These are phyloP conservation scores for Calliopsis andreniformis DNA, from an alignment of 1,140 invertebrate species.

Conservation along the genomic window DNA sequence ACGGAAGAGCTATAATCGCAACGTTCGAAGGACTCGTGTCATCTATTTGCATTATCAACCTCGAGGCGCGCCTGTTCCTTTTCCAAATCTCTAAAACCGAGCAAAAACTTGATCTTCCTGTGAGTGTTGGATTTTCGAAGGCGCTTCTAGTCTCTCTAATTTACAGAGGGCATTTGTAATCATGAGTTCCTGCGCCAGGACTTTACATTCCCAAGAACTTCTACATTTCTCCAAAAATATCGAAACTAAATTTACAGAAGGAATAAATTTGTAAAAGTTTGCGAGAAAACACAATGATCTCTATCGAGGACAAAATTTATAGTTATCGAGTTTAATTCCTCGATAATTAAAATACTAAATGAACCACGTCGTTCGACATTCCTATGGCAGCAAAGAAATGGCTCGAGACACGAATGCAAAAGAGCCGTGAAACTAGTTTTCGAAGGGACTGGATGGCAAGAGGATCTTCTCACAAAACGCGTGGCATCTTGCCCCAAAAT, in stretches of 20 bases:
- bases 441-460: not conserved
- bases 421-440: not conserved
- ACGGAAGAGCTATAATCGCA: not conserved
- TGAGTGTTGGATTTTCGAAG: not conserved
- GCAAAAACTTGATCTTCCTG: not conserved
- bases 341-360: no score
- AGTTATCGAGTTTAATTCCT: no score
- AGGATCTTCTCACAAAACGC: not conserved
- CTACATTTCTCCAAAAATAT: no score
- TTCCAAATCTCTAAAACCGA: not conserved
- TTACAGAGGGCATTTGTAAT: not conserved
- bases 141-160: not conserved
- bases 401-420: not conserved
- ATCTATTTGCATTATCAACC: not conserved
- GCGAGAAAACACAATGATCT: no score
- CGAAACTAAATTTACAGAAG: no score
- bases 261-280: no score
- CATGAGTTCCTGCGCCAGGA: not conserved
- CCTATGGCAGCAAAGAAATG: not conserved
- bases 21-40: not conserved
- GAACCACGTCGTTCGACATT: not conserved
- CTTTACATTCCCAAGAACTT: not conserved
- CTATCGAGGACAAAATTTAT: no score
- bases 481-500: not conserved
- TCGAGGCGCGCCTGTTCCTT: not conserved